Evolutionary conservation across 1,140 invertebrate genomes (phyloP).

Genomic region (Tachypleus tridentatus): DNA sequence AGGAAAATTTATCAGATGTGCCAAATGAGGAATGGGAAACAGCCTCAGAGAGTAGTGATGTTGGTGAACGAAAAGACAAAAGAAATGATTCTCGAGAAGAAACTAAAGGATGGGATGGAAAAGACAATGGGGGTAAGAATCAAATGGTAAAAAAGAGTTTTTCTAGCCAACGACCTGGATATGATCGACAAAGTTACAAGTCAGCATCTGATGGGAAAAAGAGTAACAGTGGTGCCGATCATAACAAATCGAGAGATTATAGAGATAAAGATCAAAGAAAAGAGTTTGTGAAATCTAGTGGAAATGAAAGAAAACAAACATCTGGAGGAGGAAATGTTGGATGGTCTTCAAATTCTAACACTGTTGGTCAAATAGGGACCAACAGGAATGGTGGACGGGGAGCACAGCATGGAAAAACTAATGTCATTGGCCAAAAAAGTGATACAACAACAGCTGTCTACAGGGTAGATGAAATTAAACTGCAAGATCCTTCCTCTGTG

Average conservation of each 20-base stretch:
- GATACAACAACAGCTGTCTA: constrained; percentile 38
- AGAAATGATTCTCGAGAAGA: constrained; percentile 21
- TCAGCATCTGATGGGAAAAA: not conserved
- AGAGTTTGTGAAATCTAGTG: constrained; percentile 13
- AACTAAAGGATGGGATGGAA: constrained; percentile 26
- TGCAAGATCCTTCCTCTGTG: constrained; percentile 43
- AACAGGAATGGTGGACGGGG: constrained; percentile 5
- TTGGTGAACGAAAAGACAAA: constrained; percentile 29
- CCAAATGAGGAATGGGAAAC: constrained; percentile 46
- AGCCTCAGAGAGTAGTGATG: constrained; percentile 47
- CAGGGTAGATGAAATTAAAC: constrained; percentile 45
- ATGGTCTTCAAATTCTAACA: not conserved
- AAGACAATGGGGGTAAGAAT: constrained; percentile 21
- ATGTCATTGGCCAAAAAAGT: constrained; percentile 24
- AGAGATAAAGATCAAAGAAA: constrained; percentile 3
- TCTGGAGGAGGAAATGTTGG: constrained; percentile 13
- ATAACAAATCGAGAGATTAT: not conserved
- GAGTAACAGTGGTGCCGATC: not conserved
- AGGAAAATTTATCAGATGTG: constrained; percentile 38
- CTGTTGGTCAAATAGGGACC: not conserved
- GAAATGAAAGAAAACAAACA: constrained; percentile 13
- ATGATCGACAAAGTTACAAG: constrained; percentile 30
- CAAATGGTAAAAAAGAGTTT: constrained; percentile 31
- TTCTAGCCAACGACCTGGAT: constrained; percentile 33
- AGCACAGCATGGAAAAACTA: constrained; percentile 11